Evolutionary conservation across 1,140 invertebrate species (phyloP).

Genomic region (Drosophila tropicalis): DNA sequence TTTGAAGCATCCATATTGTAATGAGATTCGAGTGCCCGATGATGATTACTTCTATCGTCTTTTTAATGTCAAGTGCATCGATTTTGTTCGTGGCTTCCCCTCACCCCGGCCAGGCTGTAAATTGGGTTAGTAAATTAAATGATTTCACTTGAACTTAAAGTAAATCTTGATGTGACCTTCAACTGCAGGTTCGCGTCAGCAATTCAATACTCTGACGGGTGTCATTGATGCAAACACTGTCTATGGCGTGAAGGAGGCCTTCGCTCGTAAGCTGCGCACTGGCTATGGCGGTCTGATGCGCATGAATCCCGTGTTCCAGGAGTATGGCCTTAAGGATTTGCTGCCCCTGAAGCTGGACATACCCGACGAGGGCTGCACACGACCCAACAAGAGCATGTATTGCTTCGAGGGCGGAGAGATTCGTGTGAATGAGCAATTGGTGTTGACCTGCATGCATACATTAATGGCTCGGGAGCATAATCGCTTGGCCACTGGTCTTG

Average conservation of each 20-base stretch:
- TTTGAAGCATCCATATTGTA: conserved; percentile 94
- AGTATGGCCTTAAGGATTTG: conserved; percentile 94
- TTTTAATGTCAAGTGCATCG: conserved; percentile 92
- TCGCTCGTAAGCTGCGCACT: conserved; percentile 90
- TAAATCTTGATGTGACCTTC: background rate
- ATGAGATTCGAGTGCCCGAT: conserved; percentile 94
- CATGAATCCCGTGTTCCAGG: conserved; percentile 94
- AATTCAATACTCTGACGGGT: conserved; percentile 93
- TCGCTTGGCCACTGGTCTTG: conserved; percentile 89
- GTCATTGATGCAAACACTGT: conserved; percentile 89
- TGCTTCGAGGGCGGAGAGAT: conserved; percentile 97
- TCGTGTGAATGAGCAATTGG: conserved; percentile 96
- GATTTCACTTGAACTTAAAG: background rate
- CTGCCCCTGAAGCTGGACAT: conserved; percentile 94
- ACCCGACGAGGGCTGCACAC: conserved; percentile 96
- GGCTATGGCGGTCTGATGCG: conserved; percentile 91
- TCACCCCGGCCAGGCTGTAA: conserved; percentile 92
- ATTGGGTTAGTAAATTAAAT: conserved; percentile 85
- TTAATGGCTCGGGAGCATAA: conserved; percentile 95
- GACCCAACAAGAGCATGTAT: conserved; percentile 93
- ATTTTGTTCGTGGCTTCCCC: conserved; percentile 94
- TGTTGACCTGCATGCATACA: conserved; percentile 95
- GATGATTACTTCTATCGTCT: conserved; percentile 96
- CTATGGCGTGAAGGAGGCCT: conserved; percentile 91
- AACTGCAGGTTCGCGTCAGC: conserved; percentile 87